Evolutionary conservation across 2,113 vertebrate genomes (phyloP).

Genomic region (Cheirogaleus medius): DNA sequence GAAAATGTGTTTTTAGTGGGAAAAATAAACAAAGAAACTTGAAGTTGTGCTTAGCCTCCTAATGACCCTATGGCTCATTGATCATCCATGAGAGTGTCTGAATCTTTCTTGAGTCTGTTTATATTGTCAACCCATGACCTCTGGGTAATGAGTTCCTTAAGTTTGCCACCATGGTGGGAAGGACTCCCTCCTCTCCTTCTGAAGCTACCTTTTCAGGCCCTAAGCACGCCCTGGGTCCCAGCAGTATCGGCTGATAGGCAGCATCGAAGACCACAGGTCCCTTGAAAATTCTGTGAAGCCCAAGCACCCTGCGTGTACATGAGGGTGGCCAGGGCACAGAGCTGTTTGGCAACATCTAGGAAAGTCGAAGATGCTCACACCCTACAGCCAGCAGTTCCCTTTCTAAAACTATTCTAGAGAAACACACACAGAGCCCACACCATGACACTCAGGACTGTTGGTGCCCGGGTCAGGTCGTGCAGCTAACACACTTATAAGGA

Average conservation of each 20-base stretch:
- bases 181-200: not conserved
- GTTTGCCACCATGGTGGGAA: accelerated
- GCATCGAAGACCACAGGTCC: accelerated
- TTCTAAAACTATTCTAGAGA: not conserved
- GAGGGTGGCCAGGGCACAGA: not conserved
- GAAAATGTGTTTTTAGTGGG: not conserved
- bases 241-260: accelerated
- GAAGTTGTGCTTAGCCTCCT: not conserved
- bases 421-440: not conserved
- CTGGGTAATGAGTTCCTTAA: not conserved
- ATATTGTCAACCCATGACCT: not conserved
- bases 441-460: accelerated
- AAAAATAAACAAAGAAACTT: not conserved
- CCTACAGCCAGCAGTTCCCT: not conserved
- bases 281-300: not conserved
- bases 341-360: not conserved
- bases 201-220: not conserved
- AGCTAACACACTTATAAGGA: too few relatives aligned
- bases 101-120: not conserved
- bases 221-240: accelerated
- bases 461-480: too few relatives aligned
- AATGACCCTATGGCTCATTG: not conserved
- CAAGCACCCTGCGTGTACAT: not conserved
- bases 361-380: not conserved
- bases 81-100: not conserved